phyloP scores from a whole-genome alignment of 2,888 invertebrate species.

The Escarpia spicata region DNA sequence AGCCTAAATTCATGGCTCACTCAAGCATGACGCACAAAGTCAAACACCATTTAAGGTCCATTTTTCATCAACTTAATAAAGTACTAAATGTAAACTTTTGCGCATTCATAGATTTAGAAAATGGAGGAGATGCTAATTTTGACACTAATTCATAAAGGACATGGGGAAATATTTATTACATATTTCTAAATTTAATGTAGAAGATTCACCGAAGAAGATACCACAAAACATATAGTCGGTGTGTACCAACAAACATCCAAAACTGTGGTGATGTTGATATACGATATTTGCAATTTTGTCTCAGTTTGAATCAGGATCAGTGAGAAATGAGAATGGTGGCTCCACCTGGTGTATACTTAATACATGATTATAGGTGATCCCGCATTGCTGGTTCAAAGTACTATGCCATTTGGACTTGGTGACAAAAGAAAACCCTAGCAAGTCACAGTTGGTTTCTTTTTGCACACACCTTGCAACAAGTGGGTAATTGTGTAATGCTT shows the following conservation, averaged over 20 bases:
- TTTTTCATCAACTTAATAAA: no score
- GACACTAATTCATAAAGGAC: no score
- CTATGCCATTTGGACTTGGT: not conserved
- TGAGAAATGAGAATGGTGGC: not conserved
- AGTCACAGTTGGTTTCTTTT: not conserved
- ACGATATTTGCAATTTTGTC: not conserved
- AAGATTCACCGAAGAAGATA: not conserved
- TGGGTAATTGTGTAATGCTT: not conserved
- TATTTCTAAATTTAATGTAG: not conserved
- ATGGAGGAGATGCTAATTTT: no score
- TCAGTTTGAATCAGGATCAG: not conserved
- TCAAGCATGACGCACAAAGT: not conserved
- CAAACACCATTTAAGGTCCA: no score
- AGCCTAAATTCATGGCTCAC: not conserved
- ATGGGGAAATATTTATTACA: not conserved
- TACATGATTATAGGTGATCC: not conserved
- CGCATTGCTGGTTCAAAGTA: not conserved
- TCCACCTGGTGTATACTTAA: constrained; percentile 11
- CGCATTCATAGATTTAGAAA: no score
- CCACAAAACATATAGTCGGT: not conserved
- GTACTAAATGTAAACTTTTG: no score
- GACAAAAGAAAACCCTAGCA: not conserved
- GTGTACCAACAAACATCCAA: not conserved
- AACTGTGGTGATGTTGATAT: not conserved
- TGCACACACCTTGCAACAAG: not conserved